Evolutionary conservation across 1,140 invertebrate species (phyloP).

Genomic region (Eubasilissa regina): DNA sequence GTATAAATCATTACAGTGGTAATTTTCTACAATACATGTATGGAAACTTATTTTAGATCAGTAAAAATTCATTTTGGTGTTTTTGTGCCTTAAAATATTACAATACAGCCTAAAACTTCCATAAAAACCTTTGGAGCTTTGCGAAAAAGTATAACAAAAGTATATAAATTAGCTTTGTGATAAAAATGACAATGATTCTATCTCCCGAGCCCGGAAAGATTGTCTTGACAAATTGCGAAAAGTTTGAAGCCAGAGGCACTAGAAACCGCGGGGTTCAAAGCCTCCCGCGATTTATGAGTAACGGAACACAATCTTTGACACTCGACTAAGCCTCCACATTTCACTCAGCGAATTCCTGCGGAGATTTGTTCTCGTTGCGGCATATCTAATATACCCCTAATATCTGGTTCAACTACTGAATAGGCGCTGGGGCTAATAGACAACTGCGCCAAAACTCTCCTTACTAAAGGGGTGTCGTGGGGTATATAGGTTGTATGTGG

Average conservation of each 20-base stretch:
- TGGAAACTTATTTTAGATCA: too few relatives aligned
- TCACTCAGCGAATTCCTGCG: slow-evolving; percentile 31
- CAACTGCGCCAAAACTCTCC: background rate
- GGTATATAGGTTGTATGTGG: background rate
- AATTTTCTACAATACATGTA: too few relatives aligned
- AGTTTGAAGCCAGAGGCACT: slow-evolving; percentile 54
- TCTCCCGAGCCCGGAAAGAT: slow-evolving; percentile 45
- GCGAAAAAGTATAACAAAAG: slow-evolving; percentile 29
- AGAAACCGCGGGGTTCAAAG: slow-evolving; percentile 54
- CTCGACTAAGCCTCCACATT: slow-evolving; percentile 48
- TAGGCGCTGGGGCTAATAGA: slow-evolving; percentile 20
- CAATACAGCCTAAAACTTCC: slow-evolving; percentile 11
- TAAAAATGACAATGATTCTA: slow-evolving; percentile 42
- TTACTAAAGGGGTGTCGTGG: background rate
- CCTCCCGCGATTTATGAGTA: slow-evolving; percentile 58
- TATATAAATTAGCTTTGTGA: slow-evolving; percentile 36
- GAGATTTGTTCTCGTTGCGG: slow-evolving; percentile 23
- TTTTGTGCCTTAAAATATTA: too few relatives aligned
- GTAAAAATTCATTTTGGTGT: too few relatives aligned
- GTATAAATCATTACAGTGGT: too few relatives aligned
- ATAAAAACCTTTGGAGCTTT: background rate
- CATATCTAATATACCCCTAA: slow-evolving; percentile 41
- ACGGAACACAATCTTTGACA: slow-evolving; percentile 60
- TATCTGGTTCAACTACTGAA: slow-evolving; percentile 26
- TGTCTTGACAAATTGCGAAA: slow-evolving; percentile 58